Evolutionary conservation across 2,888 invertebrate species (phyloP).

Genomic region (Lasioglossum oenotherae): DNA sequence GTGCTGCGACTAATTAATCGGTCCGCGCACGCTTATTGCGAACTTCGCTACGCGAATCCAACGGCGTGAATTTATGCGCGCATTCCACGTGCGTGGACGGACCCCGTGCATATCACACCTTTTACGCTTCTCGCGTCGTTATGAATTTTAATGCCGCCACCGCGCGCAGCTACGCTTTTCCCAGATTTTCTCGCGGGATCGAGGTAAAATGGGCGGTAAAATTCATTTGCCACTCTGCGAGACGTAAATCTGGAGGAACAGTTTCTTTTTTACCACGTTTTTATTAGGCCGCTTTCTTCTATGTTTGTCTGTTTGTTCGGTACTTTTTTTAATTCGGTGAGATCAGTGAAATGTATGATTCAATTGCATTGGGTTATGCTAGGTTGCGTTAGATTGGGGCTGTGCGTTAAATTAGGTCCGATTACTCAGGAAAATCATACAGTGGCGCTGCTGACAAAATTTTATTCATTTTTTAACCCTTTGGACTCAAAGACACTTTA

Average conservation of each 20-base stretch:
- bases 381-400: not conserved
- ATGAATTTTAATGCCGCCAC: not conserved
- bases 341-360: not conserved
- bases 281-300: too few relatives aligned
- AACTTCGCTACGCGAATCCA: not conserved
- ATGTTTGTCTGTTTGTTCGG: too few relatives aligned
- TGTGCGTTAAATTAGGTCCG: not conserved
- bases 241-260: not conserved
- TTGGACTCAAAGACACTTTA: too few relatives aligned
- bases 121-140: not conserved
- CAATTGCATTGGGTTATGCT: not conserved
- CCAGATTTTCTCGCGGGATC: not conserved
- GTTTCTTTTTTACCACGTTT: too few relatives aligned
- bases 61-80: constrained; percentile 1
- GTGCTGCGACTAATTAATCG: not conserved
- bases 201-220: not conserved
- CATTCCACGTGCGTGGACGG: not conserved
- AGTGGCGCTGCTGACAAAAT: not conserved
- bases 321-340: too few relatives aligned
- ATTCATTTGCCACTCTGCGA: not conserved
- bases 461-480: not conserved
- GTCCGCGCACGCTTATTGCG: not conserved
- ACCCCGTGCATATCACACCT: too few relatives aligned
- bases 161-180: not conserved
- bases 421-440: not conserved